These are phyloP conservation scores for Okapia johnstoni DNA, from an alignment of 2,113 vertebrate genomes.

Conservation along the genomic window DNA sequence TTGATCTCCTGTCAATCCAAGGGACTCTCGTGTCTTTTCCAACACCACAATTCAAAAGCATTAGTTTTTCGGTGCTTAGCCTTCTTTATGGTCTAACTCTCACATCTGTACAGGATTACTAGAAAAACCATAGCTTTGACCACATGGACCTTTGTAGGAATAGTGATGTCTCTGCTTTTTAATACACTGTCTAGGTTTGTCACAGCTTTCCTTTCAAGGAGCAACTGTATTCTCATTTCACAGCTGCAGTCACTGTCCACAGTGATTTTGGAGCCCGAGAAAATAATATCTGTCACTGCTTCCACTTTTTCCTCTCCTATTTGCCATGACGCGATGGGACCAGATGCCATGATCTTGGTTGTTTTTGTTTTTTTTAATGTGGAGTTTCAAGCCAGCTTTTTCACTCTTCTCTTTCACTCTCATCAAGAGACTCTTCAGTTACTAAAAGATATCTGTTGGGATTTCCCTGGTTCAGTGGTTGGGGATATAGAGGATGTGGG, in stretches of 20 bases:
- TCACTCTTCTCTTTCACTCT: neutral
- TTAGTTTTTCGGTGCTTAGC: neutral
- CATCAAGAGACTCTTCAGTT: neutral
- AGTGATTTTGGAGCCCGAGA: neutral
- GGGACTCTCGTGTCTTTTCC: neutral
- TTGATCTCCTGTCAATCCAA: neutral
- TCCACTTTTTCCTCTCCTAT: neutral
- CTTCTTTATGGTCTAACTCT: neutral
- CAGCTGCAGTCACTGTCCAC: neutral
- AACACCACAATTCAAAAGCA: neutral
- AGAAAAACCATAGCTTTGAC: neutral
- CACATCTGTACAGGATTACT: neutral
- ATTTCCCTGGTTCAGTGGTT: neutral
- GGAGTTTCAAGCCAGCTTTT: neutral
- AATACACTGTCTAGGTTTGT: neutral
- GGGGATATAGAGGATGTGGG: neutral
- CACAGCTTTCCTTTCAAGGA: neutral
- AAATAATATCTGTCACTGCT: neutral
- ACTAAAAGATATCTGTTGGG: neutral
- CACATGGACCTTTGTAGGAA: neutral
- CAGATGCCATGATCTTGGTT: neutral
- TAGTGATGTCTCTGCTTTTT: neutral
- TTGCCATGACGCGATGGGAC: neutral
- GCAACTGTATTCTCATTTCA: neutral
- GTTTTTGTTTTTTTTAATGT: neutral